Percentiles rank a stretch among this genome's conserved stretches.
These are phyloP conservation scores for Anthonomus grandis DNA, from an alignment of 1,140 invertebrate genomes.

Conservation along the genomic window DNA sequence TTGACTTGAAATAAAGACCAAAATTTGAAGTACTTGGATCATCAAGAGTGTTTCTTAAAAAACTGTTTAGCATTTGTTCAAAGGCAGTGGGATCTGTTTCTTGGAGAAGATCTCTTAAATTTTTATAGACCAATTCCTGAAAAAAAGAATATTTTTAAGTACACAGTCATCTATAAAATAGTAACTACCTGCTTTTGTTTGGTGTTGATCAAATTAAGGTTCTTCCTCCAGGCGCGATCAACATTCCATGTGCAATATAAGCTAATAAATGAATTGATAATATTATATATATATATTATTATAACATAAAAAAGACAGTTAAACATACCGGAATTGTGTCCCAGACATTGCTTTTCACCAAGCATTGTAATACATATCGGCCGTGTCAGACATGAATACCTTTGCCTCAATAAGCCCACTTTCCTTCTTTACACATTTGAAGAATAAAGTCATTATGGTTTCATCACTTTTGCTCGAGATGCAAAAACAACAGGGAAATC, in stretches of 20 bases:
- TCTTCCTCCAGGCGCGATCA: conserved; percentile 21
- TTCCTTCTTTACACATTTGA: conserved; percentile 13
- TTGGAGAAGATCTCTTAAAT: too few relatives aligned
- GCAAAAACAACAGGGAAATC: conserved; percentile 15
- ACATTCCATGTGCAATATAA: conserved; percentile 24
- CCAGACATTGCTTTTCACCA: conserved; percentile 20
- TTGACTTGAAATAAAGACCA: too few relatives aligned
- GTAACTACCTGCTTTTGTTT: too few relatives aligned
- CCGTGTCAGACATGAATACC: conserved; percentile 28
- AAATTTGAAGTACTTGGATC: too few relatives aligned
- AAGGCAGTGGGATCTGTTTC: too few relatives aligned
- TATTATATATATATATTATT: neutral
- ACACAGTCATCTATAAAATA: too few relatives aligned
- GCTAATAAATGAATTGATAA: neutral
- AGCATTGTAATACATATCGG: conserved; percentile 20
- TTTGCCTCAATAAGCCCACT: conserved; percentile 8
- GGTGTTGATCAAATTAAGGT: too few relatives aligned
- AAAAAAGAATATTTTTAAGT: too few relatives aligned
- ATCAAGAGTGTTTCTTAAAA: too few relatives aligned
- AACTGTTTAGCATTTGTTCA: too few relatives aligned
- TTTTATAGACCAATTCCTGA: too few relatives aligned
- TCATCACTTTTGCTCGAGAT: conserved; percentile 9
- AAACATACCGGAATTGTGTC: conserved; percentile 7
- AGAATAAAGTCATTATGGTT: conserved; percentile 21
- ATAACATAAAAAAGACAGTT: neutral